A percentile compares a stretch with the other conserved stretches of the same genome.
These are phyloP conservation scores for Nothura maculosa DNA, from an alignment of 2,797 vertebrate species.

Conservation along the genomic window DNA sequence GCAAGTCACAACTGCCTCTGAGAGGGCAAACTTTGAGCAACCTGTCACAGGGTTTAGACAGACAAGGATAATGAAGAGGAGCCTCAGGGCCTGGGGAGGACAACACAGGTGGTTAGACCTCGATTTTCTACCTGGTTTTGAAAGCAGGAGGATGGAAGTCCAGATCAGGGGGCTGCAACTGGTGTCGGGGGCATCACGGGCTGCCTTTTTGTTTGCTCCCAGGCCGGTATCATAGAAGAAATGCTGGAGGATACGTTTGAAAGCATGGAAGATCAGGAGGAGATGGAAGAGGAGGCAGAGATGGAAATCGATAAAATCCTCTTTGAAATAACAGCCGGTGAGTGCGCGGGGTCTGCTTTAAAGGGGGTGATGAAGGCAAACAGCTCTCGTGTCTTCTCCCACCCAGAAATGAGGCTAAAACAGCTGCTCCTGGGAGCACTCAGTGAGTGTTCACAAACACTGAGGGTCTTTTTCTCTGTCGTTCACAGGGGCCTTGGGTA, in stretches of 20 bases:
- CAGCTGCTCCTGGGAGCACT: fast-evolving
- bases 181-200: fast-evolving
- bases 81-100: not conserved
- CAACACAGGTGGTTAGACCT: fast-evolving
- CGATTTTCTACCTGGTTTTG: not conserved
- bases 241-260: conserved; percentile 98
- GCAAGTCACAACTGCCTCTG: not conserved
- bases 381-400: fast-evolving
- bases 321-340: conserved; percentile 98
- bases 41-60: not conserved
- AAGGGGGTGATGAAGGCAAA: too few species aligned
- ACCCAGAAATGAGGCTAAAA: fast-evolving
- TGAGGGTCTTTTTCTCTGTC: not conserved
- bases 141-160: not conserved
- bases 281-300: conserved; percentile 97
- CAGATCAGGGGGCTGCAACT: not conserved
- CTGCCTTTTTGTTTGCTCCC: conserved; percentile 12
- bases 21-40: not conserved
- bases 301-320: conserved; percentile 97
- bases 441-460: fast-evolving
- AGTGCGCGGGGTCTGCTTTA: not conserved
- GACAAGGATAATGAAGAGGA: not conserved
- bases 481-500: conserved; percentile 92
- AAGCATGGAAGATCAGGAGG: conserved; percentile 95
- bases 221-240: conserved; percentile 97